Evolutionary conservation across 2,113 vertebrate genomes (phyloP).

Genomic region (Engystomops pustulosus): DNA sequence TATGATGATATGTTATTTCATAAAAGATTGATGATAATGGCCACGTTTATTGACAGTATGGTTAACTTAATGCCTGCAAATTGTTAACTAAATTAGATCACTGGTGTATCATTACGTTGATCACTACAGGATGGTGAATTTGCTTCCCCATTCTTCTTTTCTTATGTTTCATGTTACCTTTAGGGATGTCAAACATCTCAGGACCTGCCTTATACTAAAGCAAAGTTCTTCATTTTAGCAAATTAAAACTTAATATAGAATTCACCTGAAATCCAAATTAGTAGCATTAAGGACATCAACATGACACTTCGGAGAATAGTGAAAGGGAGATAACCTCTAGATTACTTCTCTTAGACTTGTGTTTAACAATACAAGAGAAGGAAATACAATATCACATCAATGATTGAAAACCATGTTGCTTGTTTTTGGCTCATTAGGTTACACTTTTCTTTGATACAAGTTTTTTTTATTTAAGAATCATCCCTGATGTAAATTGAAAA

Average conservation of each 20-base stretch:
- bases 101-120: not conserved
- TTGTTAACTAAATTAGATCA: not conserved
- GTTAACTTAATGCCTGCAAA: not conserved
- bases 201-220: constrained; percentile 10
- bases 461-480: constrained; percentile 26
- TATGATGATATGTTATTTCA: not conserved
- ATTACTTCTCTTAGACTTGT: constrained; percentile 40
- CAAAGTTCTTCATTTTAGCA: constrained; percentile 32
- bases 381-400: constrained; percentile 53
- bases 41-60: not conserved
- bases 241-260: constrained; percentile 48
- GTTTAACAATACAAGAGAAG: constrained; percentile 54
- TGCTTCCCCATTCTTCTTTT: not conserved
- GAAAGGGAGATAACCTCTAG: constrained; percentile 47
- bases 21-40: not conserved
- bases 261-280: constrained; percentile 37
- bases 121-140: not conserved
- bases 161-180: constrained; percentile 25
- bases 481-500: not conserved
- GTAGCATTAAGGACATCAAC: constrained; percentile 8
- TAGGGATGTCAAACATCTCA: constrained; percentile 14
- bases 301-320: constrained; percentile 42
- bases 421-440: constrained; percentile 47
- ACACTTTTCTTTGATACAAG: constrained; percentile 10
- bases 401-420: constrained; percentile 55